phyloP scores from a whole-genome alignment of 2,888 invertebrate species.

The Platerodrilus igneus region DNA sequence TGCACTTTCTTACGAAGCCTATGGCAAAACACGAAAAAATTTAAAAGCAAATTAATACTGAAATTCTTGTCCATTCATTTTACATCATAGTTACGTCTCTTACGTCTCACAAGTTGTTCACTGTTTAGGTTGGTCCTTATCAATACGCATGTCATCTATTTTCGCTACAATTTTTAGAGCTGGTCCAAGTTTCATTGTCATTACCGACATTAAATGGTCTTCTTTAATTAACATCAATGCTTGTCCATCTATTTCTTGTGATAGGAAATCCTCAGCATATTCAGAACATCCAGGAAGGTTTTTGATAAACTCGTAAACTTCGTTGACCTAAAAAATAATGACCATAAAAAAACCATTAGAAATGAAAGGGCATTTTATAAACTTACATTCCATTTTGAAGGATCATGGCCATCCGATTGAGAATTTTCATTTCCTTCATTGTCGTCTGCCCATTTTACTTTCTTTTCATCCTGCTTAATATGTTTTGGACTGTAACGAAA shows the following conservation, averaged over 20 bases:
- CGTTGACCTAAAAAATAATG: conserved; percentile 59
- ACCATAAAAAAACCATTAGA: conserved; percentile 4
- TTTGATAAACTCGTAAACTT: conserved; percentile 86
- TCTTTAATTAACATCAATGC: conserved; percentile 87
- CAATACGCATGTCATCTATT: conserved; percentile 77
- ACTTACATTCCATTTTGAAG: conserved; percentile 62
- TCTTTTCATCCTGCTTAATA: conserved; percentile 35
- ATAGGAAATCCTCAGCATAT: conserved; percentile 90
- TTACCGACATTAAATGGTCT: conserved; percentile 90
- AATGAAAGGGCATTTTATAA: conserved; percentile 6
- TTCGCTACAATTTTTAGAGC: conserved; percentile 92
- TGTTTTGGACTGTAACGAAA: conserved; percentile 41
- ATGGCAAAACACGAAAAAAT: no score
- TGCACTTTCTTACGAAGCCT: no score
- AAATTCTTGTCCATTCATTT: no score
- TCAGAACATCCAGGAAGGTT: conserved; percentile 85
- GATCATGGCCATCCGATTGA: conserved; percentile 43
- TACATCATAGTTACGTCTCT: background rate
- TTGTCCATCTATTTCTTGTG: conserved; percentile 95
- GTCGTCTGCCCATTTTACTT: conserved; percentile 44
- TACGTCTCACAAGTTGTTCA: conserved; percentile 1
- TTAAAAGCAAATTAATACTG: no score
- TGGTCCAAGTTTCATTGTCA: conserved; percentile 93
- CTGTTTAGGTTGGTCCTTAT: conserved; percentile 50
- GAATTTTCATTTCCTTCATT: conserved; percentile 47